Conservation (phyloP, 2,888 invertebrate species). For the Scotopteryx bipunctaria region DNA sequence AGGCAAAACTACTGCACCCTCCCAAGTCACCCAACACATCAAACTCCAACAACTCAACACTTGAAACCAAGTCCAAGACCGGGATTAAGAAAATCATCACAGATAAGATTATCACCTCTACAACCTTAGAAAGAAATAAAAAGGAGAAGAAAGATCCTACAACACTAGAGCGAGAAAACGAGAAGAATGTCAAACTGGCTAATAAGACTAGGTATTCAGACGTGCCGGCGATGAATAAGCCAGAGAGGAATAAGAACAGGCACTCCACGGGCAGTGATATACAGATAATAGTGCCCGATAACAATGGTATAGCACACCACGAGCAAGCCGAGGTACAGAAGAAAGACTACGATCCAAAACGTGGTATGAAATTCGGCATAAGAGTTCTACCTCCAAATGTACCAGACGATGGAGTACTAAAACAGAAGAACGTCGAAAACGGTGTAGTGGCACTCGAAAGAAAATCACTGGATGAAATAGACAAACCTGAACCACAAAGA, state of each 20-base stretch:
- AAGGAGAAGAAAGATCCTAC: conserved; percentile 74
- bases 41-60: conserved; percentile 75
- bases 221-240: conserved; percentile 60
- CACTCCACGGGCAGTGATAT: conserved; percentile 68
- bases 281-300: conserved; percentile 72
- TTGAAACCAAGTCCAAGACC: conserved; percentile 76
- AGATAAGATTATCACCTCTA: conserved; percentile 74
- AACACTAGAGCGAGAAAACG: conserved; percentile 77
- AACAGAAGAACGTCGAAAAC: conserved; percentile 72
- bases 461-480: conserved; percentile 68
- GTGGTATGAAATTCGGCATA: conserved; percentile 87
- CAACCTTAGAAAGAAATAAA: conserved; percentile 75
- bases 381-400: conserved; percentile 85
- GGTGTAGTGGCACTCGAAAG: conserved; percentile 64
- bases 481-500: conserved; percentile 67
- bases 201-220: conserved; percentile 69
- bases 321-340: conserved; percentile 81
- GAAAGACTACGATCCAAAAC: conserved; percentile 81
- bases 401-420: conserved; percentile 78
- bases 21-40: conserved; percentile 74
- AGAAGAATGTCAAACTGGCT: conserved; percentile 72
- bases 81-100: conserved; percentile 79
- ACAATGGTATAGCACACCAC: conserved; percentile 65
- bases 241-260: conserved; percentile 69
- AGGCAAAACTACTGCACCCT: conserved; percentile 72